Evolutionary conservation across 2,797 vertebrate genomes (phyloP).

Genomic region (Gambusia yucatana): DNA sequence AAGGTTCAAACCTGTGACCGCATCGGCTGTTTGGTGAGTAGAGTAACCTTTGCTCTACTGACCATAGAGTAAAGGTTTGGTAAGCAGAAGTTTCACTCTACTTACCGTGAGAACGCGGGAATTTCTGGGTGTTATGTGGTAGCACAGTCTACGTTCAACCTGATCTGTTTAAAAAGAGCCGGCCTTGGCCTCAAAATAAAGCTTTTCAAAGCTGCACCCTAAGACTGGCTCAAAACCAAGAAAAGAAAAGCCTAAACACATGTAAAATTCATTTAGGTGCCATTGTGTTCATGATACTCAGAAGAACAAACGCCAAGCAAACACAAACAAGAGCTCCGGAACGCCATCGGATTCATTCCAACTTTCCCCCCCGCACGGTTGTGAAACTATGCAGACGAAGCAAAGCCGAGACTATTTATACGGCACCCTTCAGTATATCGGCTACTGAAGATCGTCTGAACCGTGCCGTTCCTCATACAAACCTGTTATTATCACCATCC

Average conservation of each 20-base stretch:
- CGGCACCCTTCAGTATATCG: slow-evolving; percentile 25
- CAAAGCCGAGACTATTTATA: slow-evolving; percentile 54
- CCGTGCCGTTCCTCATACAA: slow-evolving; percentile 49
- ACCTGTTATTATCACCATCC: slow-evolving; percentile 70
- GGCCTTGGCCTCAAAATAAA: slow-evolving; percentile 22
- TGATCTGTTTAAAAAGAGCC: slow-evolving; percentile 12
- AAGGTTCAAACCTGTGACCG: too few relatives aligned
- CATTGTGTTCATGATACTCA: not conserved
- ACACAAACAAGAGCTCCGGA: not conserved
- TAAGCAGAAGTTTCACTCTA: not conserved
- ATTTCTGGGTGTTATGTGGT: not conserved
- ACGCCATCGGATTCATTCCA: not conserved
- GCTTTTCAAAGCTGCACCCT: slow-evolving; percentile 13
- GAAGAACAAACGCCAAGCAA: slow-evolving; percentile 3
- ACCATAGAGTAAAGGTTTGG: not conserved
- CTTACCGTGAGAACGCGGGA: not conserved
- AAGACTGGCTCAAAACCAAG: slow-evolving; percentile 8
- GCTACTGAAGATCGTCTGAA: slow-evolving; percentile 55
- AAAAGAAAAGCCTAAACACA: not conserved
- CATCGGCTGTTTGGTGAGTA: too few relatives aligned
- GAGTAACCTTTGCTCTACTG: not conserved
- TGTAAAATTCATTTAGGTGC: not conserved
- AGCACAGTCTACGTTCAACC: slow-evolving; percentile 14
- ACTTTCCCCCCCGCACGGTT: slow-evolving; percentile 6
- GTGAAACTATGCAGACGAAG: slow-evolving; percentile 58